Base-by-base conservation (phyloP, 2,797 vertebrate species). In the Coranthus polyacanthus region DNA sequence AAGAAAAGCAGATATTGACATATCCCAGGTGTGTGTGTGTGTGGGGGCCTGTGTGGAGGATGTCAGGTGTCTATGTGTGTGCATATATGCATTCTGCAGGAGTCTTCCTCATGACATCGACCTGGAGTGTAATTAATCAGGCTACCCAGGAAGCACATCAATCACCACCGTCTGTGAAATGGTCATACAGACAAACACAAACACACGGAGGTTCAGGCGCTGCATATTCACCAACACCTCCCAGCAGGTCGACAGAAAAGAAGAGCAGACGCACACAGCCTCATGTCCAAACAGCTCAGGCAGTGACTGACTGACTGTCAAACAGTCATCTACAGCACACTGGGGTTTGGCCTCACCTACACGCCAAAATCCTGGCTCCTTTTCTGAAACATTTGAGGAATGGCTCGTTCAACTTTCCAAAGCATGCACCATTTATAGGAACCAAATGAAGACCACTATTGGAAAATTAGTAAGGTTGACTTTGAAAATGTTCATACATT, bases 121-220 rank as follows among this genome's bases (percentile, higher is more conserved):
- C 72, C 75, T 55, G 60, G 47, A 60, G 60, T 55, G 83, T 87
- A 91, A 92, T 92, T 90, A 88, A 90, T 90, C 84, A 90, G 56
- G 53, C 64, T 10, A 32, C 56, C 70, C 60, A 66, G 74, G 75
- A 60, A 77, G 79, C 83, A 60, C 79, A 90, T 92, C 89, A 83
- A 85, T 92, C 89, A 91, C 24, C 0, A 8, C 58, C 57, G 66
- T 78, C 76, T 63, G 55, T 59, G 78, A 78, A 75, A 78, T 37
- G 64, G 60, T 53, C 63, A 74, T 57, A 72, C 54, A 38, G 13
- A 75, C 66, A 62, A 24, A 41, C 38, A 65, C 12, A 29, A 52
- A 50, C 15, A 17, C 42, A 53, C 16, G 46, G 11, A 38, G 36
- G 15, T 41, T 18, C 57, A 36, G 32, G 56, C 24, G 46, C 55